A percentile compares a stretch with the other conserved stretches of the same genome.
phyloP scores from a whole-genome alignment of 2,113 vertebrate genomes.

The Pseudorhombus dupliciocellatus region DNA sequence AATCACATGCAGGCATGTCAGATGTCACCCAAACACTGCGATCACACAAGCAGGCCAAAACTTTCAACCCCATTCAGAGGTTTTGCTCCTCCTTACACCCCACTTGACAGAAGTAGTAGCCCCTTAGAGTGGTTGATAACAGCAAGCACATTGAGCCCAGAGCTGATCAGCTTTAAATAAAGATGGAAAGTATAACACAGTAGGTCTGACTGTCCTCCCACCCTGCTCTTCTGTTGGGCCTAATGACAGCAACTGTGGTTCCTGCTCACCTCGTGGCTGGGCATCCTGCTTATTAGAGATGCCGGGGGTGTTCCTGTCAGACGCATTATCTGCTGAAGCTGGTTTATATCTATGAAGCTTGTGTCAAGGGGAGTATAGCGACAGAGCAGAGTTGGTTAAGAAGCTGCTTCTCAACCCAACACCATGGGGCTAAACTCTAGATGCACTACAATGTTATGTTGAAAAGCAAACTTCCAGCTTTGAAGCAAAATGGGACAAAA shows the following conservation, averaged over 20 bases:
- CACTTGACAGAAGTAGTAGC: slow-evolving; percentile 3
- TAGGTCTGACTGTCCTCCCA: neutral
- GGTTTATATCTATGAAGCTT: slow-evolving; percentile 99
- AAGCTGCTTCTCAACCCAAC: slow-evolving; percentile 54
- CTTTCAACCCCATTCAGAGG: neutral
- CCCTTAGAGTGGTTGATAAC: slow-evolving; percentile 6
- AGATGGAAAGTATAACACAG: neutral
- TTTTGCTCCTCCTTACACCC: neutral
- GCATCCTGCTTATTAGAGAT: slow-evolving; percentile 99
- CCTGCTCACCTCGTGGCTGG: slow-evolving; percentile 98
- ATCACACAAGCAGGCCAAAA: neutral
- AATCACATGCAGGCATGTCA: slow-evolving; percentile 40
- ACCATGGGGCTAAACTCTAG: neutral
- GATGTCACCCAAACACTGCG: slow-evolving; percentile 5
- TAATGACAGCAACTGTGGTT: slow-evolving; percentile 24
- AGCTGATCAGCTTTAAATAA: slow-evolving; percentile 3
- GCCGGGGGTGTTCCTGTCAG: slow-evolving; percentile 98
- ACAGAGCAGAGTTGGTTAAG: slow-evolving; percentile 74
- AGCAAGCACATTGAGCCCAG: neutral
- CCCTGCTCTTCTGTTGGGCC: neutral
- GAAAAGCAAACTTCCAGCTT: slow-evolving; percentile 45
- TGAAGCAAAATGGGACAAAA: slow-evolving; percentile 30
- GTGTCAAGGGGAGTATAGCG: slow-evolving; percentile 94
- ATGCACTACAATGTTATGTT: slow-evolving; percentile 26
- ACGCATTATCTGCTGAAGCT: slow-evolving; percentile 99